A percentile compares a stretch with the other conserved stretches of the same genome.
These are phyloP conservation scores for Caerostris extrusa DNA, from an alignment of 1,140 invertebrate genomes.

Conservation along the genomic window DNA sequence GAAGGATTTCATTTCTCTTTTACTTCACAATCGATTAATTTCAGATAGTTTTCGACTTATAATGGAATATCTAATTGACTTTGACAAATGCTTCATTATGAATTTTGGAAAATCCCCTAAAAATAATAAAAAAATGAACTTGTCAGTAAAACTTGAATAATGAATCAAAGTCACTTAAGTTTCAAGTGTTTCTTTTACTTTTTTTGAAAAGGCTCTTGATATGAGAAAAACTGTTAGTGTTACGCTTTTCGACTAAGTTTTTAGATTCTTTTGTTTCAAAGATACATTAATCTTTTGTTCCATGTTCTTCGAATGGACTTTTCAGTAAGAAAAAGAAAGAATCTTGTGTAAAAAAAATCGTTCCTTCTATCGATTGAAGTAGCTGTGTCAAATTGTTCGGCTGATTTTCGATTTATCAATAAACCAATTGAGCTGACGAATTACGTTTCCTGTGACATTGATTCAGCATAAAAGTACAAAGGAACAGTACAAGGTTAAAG, in stretches of 20 bases:
- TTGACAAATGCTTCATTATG: slow-evolving; percentile 48
- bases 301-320: neutral
- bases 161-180: neutral
- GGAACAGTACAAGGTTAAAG: too few species aligned
- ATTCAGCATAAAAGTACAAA: neutral
- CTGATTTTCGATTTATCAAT: neutral
- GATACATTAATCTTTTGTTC: slow-evolving; percentile 16
- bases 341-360: neutral
- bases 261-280: slow-evolving; percentile 9
- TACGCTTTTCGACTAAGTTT: neutral
- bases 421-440: neutral
- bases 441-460: neutral
- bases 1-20: slow-evolving; percentile 25
- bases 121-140: neutral
- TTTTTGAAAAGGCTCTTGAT: neutral
- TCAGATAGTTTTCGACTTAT: slow-evolving; percentile 7
- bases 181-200: neutral
- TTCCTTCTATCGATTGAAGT: neutral
- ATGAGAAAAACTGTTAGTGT: neutral
- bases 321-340: neutral
- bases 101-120: neutral
- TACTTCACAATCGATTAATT: slow-evolving; percentile 1
- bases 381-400: neutral
- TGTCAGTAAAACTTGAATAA: slow-evolving; percentile 23
- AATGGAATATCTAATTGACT: slow-evolving; percentile 48